Conservation (phyloP, 1,140 invertebrate genomes). For the Papilio machaon region DNA sequence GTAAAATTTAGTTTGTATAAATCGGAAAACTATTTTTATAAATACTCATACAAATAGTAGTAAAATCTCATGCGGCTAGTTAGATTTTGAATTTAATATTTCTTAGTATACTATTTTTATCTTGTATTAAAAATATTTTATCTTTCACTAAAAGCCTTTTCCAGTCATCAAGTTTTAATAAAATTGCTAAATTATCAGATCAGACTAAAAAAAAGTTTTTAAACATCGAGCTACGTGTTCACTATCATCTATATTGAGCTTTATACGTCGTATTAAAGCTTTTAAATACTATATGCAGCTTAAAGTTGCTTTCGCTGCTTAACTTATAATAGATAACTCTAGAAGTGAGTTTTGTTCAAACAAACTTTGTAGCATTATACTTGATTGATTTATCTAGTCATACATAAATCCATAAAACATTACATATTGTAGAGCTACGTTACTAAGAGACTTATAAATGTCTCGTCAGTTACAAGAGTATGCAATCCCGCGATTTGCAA, state of each 20-base stretch:
- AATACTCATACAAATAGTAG: too few relatives aligned
- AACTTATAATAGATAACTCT: conserved; percentile 6
- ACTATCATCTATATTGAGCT: neutral
- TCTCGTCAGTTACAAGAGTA: neutral
- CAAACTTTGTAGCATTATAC: neutral
- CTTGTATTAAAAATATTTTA: neutral
- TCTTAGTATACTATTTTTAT: too few relatives aligned
- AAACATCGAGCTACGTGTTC: neutral
- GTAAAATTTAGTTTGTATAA: too few relatives aligned
- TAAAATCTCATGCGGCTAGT: neutral
- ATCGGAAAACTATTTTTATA: too few relatives aligned
- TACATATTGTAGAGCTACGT: neutral
- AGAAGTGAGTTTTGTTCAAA: neutral
- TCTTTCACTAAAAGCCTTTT: neutral
- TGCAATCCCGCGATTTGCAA: conserved; percentile 2
- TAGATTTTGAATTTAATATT: too few relatives aligned
- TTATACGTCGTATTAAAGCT: neutral
- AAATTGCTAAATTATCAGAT: neutral
- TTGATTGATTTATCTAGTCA: too few relatives aligned
- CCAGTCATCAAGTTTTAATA: too few relatives aligned
- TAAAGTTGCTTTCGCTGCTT: neutral
- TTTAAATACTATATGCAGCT: conserved; percentile 2
- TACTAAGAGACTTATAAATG: neutral
- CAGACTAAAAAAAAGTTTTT: neutral
- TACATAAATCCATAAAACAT: neutral